Base-by-base conservation (phyloP, 2,888 invertebrate species). In the Lepas anatifera region DNA sequence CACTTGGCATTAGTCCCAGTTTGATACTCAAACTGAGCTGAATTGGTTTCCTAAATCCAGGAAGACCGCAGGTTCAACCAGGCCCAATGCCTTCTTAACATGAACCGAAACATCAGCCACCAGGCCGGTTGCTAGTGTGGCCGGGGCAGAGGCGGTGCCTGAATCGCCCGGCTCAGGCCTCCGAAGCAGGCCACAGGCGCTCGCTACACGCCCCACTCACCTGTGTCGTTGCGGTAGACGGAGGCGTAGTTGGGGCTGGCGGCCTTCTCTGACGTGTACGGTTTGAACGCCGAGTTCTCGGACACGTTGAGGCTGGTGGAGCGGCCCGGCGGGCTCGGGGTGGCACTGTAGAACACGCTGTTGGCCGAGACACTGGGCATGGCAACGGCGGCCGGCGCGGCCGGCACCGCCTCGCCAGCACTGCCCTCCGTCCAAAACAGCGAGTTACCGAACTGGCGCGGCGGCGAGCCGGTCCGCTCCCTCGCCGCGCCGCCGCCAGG, bases 301-400 rank as follows among this genome's bases (percentile, higher is more conserved):
- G 66, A 66, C 25, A 66, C 66, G 66, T 18, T 66, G 13, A 37
- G 66, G 16, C 66, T 39, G 39, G 66, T 41, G 66, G 39, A 39
- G 39, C 66, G 66, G 39, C 41, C 39, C 25, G 66, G 66, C 25
- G 66, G 39, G 16, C 27, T 37, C 39, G 66, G 41, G 11, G 41
- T 66, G 32, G 66, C 11, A 27, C 64, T 64, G 22, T 66, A 64
- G 64, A 64, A 64, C 66, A 66, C 66, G 39, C 25, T 39, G 66
- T 66, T 66, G 25, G 39, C 66, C 39, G 39, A 18, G 13, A 13
- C 41, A 7, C 16, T 35, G 7, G 27, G 22, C 35, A 16, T 10
- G 22, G 18, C 50, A 25, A 25, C 50, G 50, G 50, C 25, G 13
- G 16, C 4, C 13, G 32, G n/a, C 7, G 37, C 37, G 25, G 37